Evolutionary conservation across 2,888 invertebrate genomes (phyloP), one percentile per base, ranked within the genome.

Genomic region (Parasteatoda lunata): DNA sequence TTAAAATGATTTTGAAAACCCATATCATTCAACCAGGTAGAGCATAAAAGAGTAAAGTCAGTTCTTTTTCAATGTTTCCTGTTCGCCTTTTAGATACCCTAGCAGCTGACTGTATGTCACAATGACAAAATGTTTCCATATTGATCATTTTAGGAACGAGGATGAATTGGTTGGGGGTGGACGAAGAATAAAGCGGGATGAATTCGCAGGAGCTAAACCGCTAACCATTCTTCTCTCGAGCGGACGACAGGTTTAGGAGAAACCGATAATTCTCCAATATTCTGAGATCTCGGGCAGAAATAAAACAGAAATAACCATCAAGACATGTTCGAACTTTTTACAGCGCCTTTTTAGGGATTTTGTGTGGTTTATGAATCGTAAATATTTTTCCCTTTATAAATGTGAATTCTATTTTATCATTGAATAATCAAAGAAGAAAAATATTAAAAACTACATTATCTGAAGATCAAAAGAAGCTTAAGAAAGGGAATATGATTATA

Each of bases 101-200:
- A 30, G 77, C 59, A 52, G 51, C 75, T 70, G 76, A 75, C 70
- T 48, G 11, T 47, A 64, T 86, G 85, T 86, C 80, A 86, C 80
- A 70, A 86, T 86, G 85, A 86, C 85, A 86, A 86, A 84, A 84
- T 84, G 84, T 84, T 84, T 79, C 68, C 69, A 73, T 84, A 84
- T 84, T 84, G 84, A 84, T 84, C 77, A 47, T 48, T 30, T 51
- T 51, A 45, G 70, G 51, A 52, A 49, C 54, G 73, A 69, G 70
- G 70, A 76, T 75, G 72, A 68, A 79, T 71, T 49, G 79, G 64
- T 48, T n/a, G 13, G 68, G 30, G 68, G 66, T 30, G 79, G 69
- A 69, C 30, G 30, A 30, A 47, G 5, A 69, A 30, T 15, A 45
- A 64, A n/a, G 59, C 6, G 52, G 52, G 72, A 52, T 48, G 80